These are phyloP conservation scores for Conus ventricosus DNA, from an alignment of 1,140 invertebrate genomes.

Conservation along the genomic window DNA sequence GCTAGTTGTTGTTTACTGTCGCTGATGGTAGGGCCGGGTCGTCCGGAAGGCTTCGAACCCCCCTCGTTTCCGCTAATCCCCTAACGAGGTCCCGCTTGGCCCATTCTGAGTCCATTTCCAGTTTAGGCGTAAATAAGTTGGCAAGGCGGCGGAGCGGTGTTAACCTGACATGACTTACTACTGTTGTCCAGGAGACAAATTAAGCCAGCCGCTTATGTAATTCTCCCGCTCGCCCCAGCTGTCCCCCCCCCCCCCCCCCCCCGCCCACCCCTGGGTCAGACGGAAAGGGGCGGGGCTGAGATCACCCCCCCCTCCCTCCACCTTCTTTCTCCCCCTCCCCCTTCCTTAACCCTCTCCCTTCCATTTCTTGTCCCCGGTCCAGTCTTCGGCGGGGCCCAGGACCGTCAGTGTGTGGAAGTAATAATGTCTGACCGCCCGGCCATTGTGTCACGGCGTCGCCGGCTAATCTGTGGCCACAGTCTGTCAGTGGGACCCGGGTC, in stretches of 20 bases:
- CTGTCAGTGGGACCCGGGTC: background rate
- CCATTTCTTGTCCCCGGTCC: background rate
- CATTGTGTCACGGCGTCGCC: background rate
- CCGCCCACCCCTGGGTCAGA: background rate
- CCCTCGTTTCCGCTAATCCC: background rate
- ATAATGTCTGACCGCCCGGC: background rate
- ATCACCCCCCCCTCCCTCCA: background rate
- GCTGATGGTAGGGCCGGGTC: background rate
- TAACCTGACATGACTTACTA: conserved; percentile 1
- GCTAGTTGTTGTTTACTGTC: background rate
- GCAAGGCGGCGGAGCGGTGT: background rate
- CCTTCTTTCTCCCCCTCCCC: background rate
- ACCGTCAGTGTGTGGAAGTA: background rate
- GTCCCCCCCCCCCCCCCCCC: background rate
- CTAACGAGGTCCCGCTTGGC: background rate
- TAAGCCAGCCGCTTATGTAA: conserved; percentile 11
- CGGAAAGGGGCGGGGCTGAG: background rate
- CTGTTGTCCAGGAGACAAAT: conserved; percentile 11
- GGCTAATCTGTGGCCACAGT: background rate
- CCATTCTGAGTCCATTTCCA: background rate
- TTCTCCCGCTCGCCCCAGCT: conserved; percentile 2
- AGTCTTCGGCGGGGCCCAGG: background rate
- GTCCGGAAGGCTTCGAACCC: background rate
- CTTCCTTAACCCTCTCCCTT: background rate
- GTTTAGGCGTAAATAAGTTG: background rate